Evolutionary conservation across 30 jellyfish, hydroid and myxozoan species (phyloP), one percentile per base, ranked within the genome.

Genomic region (Hydra vulgaris): DNA sequence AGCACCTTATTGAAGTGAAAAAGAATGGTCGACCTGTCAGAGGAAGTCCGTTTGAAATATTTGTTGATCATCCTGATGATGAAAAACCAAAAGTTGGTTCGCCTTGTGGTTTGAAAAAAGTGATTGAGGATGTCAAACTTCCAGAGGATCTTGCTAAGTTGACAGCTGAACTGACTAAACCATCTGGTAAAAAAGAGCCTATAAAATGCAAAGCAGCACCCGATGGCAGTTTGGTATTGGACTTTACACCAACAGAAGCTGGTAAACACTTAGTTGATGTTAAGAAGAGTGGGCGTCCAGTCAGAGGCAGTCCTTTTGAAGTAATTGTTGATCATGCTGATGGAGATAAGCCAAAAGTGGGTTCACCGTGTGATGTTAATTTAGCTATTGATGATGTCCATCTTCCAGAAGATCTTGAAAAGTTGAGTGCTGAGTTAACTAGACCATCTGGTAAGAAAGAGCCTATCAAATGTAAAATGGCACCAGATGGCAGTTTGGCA

Each of bases 11-110:
- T 26, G 89, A 85, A n/a, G 79, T 90, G 84, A 83, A 79, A 84
- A 90, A 90, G 84, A 81, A 74, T 66, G 80, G 95, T 17, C 83
- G 87, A 21, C 97, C 97, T 23, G 96, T 90, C 84, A 86, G 73
- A 71, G 97, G 98, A 40, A 80, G 95, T 54, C 98, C 98, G 24
- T 92, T 86, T 94, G 83, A 83, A 27, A 89, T 92, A 79, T 15
- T 26, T 20, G 87, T 74, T 18, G 77, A 61, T 18, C 18, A 40
- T 19, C 74, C 70, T 53, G 27, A 16, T 68, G 97, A 53, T 54
- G 81, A 73, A 73, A 23, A 73, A 55, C 89, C 89, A 15, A 74
- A 81, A 3, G 89, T 82, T 55, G 89, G 89, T 4, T 23, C 80
- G 5, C 89, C 89, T 17, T 82, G 89, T 55, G 89, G 26, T 26